Evolutionary conservation across 1,140 invertebrate genomes (phyloP), one percentile per base, ranked within the genome.

Genomic region (Papilio machaon): DNA sequence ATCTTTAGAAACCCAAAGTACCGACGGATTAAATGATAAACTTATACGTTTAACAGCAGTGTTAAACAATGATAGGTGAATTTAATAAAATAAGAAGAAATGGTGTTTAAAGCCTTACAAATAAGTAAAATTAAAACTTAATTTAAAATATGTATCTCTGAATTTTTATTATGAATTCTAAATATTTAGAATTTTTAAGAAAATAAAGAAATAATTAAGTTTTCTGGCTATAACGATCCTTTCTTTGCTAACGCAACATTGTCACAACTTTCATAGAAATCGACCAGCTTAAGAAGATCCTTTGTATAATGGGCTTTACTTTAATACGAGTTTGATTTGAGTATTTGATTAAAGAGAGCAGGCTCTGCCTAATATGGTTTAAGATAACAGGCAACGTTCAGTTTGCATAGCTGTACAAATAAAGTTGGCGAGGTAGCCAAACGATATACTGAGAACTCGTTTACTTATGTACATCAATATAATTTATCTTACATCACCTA

Each of bases 331-430:
- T 67, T 79, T 79, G 77, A 79, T 79, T 79, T 79, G 60, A 67
- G 17, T 47, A 67, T 79, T 79, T 64, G 79, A 82, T 52, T 80
- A 76, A 79, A 80, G 82, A 81, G 73, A 23, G 58, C 58, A 60
- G 35, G 82, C 49, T 81, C 87, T 75, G 23, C 64, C 60, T 82
- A 86, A 60, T 77, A 70, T 88, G 90, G 89, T 85, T 81, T 11
- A 52, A 75, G 89, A 89, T 90, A 89, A 89, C 85, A 88, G 86
- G 86, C 87, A 84, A 84, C 85, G 84, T 80, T 83, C 82, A 73
- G 91, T 93, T 94, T 94, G 88, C 85, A 89, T 94, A 94, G 91
- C 91, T 94, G 92, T 89, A 88, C 89, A 93, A 94, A 94, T 91
- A 94, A 64, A 83, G 86, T 81, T 84, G 87, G 83, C 90, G 89